Evolutionary conservation across 2,113 vertebrate species (phyloP).

Genomic region (Calidris pygmaea): DNA sequence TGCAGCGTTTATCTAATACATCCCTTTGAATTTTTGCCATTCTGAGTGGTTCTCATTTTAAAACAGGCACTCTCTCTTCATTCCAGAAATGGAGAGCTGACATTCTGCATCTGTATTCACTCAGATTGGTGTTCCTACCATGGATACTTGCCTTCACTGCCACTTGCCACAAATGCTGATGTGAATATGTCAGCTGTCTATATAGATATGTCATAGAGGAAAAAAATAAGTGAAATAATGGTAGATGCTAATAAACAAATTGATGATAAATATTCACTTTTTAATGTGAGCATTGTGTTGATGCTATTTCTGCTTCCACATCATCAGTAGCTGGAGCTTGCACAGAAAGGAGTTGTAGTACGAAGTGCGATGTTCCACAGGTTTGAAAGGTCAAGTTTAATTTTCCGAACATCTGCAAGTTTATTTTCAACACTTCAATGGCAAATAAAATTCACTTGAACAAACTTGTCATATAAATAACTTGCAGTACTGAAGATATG

Average conservation of each 20-base stretch:
- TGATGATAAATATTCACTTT: background rate
- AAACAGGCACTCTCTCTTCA: background rate
- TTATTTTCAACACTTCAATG: conserved; percentile 2
- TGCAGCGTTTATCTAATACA: background rate
- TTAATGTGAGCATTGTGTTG: background rate
- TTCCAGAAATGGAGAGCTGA: background rate
- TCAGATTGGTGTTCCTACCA: background rate
- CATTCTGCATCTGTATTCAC: background rate
- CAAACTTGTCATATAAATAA: conserved; percentile 5
- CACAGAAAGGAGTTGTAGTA: background rate
- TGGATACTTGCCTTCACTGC: background rate
- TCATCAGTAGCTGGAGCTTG: background rate
- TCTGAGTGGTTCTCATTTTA: background rate
- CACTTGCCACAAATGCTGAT: background rate
- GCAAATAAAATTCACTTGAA: background rate
- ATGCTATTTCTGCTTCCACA: background rate
- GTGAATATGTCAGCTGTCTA: background rate
- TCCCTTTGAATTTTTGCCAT: background rate
- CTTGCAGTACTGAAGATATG: background rate
- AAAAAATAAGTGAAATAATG: background rate
- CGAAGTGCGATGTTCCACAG: background rate
- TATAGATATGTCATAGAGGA: background rate
- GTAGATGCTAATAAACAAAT: background rate
- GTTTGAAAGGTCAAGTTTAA: conserved; percentile 5
- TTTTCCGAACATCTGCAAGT: background rate